Base-by-base conservation (phyloP, 2,888 invertebrate species). In the Pilophorus perplexus region DNA sequence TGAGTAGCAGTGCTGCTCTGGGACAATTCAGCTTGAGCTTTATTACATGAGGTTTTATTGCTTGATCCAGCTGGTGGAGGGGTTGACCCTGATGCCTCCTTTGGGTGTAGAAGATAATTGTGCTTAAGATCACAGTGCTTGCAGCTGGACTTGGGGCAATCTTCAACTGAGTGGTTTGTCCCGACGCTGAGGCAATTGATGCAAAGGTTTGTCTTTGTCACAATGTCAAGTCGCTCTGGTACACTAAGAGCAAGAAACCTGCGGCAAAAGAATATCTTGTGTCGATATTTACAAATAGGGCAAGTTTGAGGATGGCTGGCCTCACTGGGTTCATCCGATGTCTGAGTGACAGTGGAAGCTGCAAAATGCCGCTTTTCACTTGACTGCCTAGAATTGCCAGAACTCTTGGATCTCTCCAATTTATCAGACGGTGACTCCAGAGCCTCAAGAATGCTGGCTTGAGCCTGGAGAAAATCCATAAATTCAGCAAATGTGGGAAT, bases 361-460 rank as follows among this genome's bases (percentile, higher is more conserved):
- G n/a, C n/a, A n/a, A n/a, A n/a, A n/a, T n/a, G n/a, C n/a, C n/a
- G n/a, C n/a, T n/a, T n/a, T n/a, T n/a, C n/a, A n/a, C n/a, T n/a
- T n/a, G n/a, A n/a, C n/a, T n/a, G n/a, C n/a, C n/a, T n/a, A n/a
- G n/a, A n/a, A n/a, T n/a, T n/a, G n/a, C n/a, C n/a, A n/a, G n/a
- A n/a, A n/a, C n/a, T n/a, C n/a, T n/a, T n/a, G n/a, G n/a, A n/a
- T n/a, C n/a, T n/a, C n/a, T n/a, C n/a, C n/a, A n/a, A n/a, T n/a
- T n/a, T n/a, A n/a, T n/a, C n/a, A n/a, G n/a, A n/a, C n/a, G n/a
- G n/a, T n/a, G n/a, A n/a, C n/a, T n/a, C n/a, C n/a, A n/a, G n/a
- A n/a, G 40, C 42, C 23, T 59, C 40, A n/a, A 44, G 42, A 22
- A 44, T n/a, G 25, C 27, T 23, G 12, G 25, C 40, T 44, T 23